Conservation (phyloP, 2,113 vertebrate genomes). For the Antechinus flavipes region DNA sequence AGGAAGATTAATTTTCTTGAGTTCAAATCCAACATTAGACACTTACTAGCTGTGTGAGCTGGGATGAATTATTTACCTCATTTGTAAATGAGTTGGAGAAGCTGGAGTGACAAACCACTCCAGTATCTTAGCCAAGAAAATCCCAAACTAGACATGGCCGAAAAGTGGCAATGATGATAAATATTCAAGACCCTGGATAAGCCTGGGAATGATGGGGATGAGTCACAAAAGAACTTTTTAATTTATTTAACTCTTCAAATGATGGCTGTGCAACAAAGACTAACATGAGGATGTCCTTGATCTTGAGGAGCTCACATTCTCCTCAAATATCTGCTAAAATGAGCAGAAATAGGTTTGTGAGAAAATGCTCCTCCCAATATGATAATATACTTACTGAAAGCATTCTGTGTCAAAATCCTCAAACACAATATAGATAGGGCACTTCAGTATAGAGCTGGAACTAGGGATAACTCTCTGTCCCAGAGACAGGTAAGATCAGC, state of each 20-base stretch:
- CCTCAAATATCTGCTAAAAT: not conserved
- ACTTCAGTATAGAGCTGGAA: not conserved
- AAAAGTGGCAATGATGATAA: not conserved
- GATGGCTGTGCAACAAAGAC: not conserved
- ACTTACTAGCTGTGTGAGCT: not conserved
- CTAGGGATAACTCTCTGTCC: not conserved
- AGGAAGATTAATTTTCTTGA: not conserved
- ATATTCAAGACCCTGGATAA: not conserved
- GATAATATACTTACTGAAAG: not conserved
- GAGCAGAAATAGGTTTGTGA: not conserved
- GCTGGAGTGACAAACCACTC: not conserved
- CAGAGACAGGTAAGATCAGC: not conserved
- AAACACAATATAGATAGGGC: not conserved
- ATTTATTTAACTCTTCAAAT: not conserved
- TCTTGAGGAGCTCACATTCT: not conserved
- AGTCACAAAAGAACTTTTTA: not conserved
- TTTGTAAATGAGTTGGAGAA: not conserved
- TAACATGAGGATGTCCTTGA: not conserved
- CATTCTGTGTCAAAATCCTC: not conserved
- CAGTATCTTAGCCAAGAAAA: not conserved
- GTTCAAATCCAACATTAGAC: not conserved
- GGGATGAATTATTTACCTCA: not conserved
- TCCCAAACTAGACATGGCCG: not conserved
- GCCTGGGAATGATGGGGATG: not conserved
- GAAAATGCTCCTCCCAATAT: not conserved